Percentiles rank a stretch among this genome's conserved stretches.
Conservation (phyloP, 2,113 vertebrate genomes). For the Brachypteracias leptosomus region DNA sequence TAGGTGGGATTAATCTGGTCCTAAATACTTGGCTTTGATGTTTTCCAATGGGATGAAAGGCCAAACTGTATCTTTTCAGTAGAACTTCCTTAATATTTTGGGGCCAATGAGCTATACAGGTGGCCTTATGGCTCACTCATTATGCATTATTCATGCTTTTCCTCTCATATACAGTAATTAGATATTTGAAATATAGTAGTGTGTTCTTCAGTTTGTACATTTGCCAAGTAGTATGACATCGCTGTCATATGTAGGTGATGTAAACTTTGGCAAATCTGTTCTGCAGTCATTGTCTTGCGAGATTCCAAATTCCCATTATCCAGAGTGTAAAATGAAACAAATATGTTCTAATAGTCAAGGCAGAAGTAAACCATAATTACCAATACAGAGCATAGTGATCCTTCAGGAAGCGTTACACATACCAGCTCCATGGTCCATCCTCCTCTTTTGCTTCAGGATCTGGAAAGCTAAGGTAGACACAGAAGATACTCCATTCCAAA, state of each 20-base stretch:
- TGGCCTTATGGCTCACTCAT: background rate
- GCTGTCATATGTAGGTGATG: background rate
- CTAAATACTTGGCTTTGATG: background rate
- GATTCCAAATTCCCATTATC: background rate
- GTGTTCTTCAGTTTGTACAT: background rate
- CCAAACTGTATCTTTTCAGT: background rate
- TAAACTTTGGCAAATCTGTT: background rate
- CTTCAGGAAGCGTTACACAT: background rate
- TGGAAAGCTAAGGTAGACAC: background rate
- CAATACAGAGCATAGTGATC: background rate
- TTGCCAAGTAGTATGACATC: background rate
- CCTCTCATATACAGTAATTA: background rate
- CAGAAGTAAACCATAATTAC: background rate
- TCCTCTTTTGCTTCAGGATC: background rate
- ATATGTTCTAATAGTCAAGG: background rate
- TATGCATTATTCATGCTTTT: background rate
- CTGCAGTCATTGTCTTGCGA: background rate
- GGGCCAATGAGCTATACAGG: background rate
- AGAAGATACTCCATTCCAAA: background rate
- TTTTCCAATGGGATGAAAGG: background rate
- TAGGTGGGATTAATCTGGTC: background rate
- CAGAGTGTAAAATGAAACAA: background rate
- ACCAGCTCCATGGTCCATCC: background rate
- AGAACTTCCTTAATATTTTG: background rate
- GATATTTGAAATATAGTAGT: background rate